Percentiles rank a stretch among this genome's conserved stretches.
These are phyloP conservation scores for Apostichopus parvimensis DNA, from an alignment of 35 echinoderm and acorn worm genomes.

Conservation along the genomic window DNA sequence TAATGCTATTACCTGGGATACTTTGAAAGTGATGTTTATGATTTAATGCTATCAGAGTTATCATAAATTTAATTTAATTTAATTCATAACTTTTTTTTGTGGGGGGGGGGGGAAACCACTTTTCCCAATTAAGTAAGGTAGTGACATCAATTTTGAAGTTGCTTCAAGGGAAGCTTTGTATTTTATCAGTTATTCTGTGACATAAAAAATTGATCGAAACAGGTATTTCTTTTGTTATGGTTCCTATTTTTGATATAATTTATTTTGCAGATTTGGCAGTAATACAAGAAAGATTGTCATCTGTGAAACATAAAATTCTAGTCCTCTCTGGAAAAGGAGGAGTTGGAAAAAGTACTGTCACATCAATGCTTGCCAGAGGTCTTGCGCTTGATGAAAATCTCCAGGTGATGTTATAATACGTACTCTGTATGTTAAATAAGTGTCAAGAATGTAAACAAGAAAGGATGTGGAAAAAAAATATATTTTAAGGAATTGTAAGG, in stretches of 20 bases:
- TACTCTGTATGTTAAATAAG: not conserved
- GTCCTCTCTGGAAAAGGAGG: constrained; percentile 98
- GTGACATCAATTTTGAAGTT: no score
- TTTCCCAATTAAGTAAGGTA: no score
- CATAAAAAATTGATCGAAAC: not conserved
- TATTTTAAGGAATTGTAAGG: no score
- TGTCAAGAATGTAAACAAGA: no score
- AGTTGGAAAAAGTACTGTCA: constrained; percentile 95
- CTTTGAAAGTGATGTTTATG: no score
- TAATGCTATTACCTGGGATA: no score
- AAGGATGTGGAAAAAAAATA: no score
- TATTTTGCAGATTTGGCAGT: constrained; percentile 76
- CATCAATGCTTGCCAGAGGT: constrained; percentile 77
- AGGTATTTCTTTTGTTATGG: no score
- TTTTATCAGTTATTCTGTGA: not conserved
- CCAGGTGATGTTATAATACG: constrained; percentile 23
- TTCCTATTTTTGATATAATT: not conserved
- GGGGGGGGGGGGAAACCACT: no score
- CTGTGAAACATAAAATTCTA: constrained; percentile 89
- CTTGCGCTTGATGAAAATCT: constrained; percentile 39
- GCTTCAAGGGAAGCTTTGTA: not conserved
- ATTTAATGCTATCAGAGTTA: no score
- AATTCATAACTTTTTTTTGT: no score
- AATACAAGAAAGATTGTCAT: constrained; percentile 85
- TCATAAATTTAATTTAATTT: no score